Evolutionary conservation across 2,888 invertebrate species (phyloP), one percentile per base, ranked within the genome.

Genomic region (Polylopha cassiicola): DNA sequence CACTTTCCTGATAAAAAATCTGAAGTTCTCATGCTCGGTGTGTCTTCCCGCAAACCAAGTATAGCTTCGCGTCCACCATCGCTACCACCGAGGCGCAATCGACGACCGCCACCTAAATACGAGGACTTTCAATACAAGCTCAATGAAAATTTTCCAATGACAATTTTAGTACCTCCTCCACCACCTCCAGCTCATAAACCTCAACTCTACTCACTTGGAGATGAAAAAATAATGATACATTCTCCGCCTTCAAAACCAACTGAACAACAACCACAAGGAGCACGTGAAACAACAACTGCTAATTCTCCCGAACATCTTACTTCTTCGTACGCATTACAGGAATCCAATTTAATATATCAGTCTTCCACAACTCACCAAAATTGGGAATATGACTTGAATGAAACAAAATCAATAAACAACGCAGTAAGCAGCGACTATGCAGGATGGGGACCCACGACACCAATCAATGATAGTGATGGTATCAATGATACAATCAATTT

Each of bases 91-190:
- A 56, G 69, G 17, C 62, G 61, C 16, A 64, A 65, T 16, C 54
- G 70, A 31, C 72, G 69, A 3, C 48, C 52, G 24, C 62, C 66
- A 3, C 58, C 61, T 32, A 78, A 87, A 65, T 78, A 87, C 63
- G 86, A 87, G 37, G 87, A 87, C 44, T 86, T 71, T 39, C 71
- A 84, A 18, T 80, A 87, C 45, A 88, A 89, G 64, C 55, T 76
- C 20, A 74, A 77, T 29, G 86, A 90, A 8, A 78, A 81, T 29
- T 86, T 86, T 48, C 91, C 90, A 0, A 89, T 90, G 72, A 91
- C 91, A 0, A 89, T 91, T 62, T 80, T 92, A 38, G 88, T 92
- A 43, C 92, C 92, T 7, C 91, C 92, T 6, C 91, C 92, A 1
- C 79, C 88, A 10, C 80, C 85, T 1, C 80, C 77, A 2, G 75